Percentiles rank a stretch among this genome's conserved stretches.
phyloP scores from a whole-genome alignment of 2,113 vertebrate species.

The Microtus richardsoni region DNA sequence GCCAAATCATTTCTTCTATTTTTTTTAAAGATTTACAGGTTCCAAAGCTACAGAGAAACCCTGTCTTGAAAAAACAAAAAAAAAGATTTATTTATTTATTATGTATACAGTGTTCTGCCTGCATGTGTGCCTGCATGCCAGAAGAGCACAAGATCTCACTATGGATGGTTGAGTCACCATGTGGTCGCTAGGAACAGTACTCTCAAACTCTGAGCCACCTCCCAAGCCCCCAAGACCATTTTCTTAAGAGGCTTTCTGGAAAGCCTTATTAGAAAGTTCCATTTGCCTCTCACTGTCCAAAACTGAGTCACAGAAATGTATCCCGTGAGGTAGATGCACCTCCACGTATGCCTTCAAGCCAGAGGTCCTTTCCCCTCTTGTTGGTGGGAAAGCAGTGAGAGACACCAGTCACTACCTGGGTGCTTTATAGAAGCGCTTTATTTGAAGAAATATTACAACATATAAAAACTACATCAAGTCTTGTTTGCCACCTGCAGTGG shows the following conservation, averaged over 20 bases:
- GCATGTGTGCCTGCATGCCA: no score
- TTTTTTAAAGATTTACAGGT: no score
- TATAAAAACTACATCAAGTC: slow-evolving; percentile 99
- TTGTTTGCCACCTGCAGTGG: slow-evolving; percentile 89
- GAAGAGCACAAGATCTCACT: no score
- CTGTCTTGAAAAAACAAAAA: no score
- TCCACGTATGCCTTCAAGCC: background rate
- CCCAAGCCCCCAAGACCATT: no score
- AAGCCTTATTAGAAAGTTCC: background rate
- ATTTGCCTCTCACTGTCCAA: background rate
- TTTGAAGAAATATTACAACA: slow-evolving; percentile 98
- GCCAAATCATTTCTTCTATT: background rate
- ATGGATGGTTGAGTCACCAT: no score
- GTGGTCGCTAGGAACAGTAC: no score
- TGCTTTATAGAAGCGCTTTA: slow-evolving; percentile 92
- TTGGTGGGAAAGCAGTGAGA: background rate
- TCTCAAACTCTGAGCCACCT: no score
- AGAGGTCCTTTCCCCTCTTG: background rate
- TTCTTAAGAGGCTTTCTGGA: background rate
- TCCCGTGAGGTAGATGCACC: background rate
- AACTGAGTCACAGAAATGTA: background rate
- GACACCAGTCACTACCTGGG: background rate
- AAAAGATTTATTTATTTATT: no score
- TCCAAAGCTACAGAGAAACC: no score
- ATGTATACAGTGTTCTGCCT: no score